Base-by-base conservation (phyloP, 1,140 invertebrate species). In the Drosophila sproati region DNA sequence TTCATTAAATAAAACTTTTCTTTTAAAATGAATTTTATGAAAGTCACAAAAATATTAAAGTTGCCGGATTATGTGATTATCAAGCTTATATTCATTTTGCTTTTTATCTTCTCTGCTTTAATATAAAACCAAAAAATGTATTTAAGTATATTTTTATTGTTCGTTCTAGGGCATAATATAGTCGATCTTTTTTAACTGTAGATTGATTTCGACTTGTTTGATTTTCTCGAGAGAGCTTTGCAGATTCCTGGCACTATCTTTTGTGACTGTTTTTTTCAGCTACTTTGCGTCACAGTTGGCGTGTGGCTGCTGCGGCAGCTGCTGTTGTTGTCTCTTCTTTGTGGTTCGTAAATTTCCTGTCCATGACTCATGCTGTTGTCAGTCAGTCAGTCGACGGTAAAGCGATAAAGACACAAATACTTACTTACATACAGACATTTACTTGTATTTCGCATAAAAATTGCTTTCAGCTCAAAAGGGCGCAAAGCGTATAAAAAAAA, bases 331-430 rank as follows among this genome's bases (percentile, higher is more conserved):
- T 73, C 73, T 68, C 59, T 63, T 79, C 66, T 73, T 67, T 87
- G 66, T 64, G 43, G 39, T 52, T 57, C 63, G 57, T 76, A 74
- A 80, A 80, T 83, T 88, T 87, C 80, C 83, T 87, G 83, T 64
- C 62, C 45, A 63, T 88, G 83, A 88, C 37, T 88, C 83, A 88
- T 80, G 34, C 54, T 10, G 31, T 57, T 59, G 59, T 57, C 63
- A 45, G 56, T 59, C 75, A 74, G 64, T 57, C 63, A 62, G 34
- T 57, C 45, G 62, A 60, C 67, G 63, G 59, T 45, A 72, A 67
- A 86, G 54, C 64, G 83, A 87, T 88, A 88, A 82, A 82, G 62
- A 88, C 72, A 75, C 62, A 63, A 56, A 70, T 70, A 73, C 51
- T 63, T 5, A 43, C 34, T 51, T 2, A 56, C 43, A 66, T 62